Conservation (phyloP, 2,113 vertebrate species). For the Stomatorhinus ivindoensis region DNA sequence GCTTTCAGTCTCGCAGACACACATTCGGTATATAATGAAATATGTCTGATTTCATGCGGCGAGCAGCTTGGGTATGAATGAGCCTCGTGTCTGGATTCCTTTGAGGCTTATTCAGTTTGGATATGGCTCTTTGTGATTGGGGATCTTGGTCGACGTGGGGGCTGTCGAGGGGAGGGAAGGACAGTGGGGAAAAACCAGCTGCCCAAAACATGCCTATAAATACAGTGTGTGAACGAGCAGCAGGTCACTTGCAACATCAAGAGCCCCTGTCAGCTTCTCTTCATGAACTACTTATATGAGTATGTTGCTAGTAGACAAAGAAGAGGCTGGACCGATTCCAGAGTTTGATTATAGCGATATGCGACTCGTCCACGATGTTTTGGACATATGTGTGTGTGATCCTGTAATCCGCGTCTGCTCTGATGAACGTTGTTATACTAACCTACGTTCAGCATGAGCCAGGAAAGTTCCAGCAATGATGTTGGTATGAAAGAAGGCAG, state of each 20-base stretch:
- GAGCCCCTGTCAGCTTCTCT: neutral
- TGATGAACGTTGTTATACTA: neutral
- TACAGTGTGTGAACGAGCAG: slow-evolving; percentile 27
- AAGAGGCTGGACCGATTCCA: neutral
- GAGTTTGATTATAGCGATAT: neutral
- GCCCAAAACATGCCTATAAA: slow-evolving; percentile 23
- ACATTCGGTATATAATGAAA: neutral
- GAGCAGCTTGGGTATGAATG: neutral
- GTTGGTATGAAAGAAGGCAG: neutral
- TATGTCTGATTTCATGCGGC: neutral
- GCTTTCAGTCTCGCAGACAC: neutral
- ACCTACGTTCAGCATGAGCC: neutral
- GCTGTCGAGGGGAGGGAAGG: slow-evolving; percentile 33
- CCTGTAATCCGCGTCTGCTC: neutral
- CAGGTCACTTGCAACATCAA: neutral
- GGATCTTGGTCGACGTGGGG: neutral
- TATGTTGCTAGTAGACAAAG: neutral
- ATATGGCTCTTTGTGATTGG: neutral
- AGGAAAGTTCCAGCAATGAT: neutral
- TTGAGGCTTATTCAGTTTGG: neutral
- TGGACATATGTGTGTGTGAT: neutral
- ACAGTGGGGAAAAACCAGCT: slow-evolving; percentile 10
- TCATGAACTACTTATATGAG: neutral
- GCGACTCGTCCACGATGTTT: neutral
- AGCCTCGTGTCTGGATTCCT: neutral